Conservation (phyloP, 2,888 invertebrate genomes). For the Gastrophysa polygoni region DNA sequence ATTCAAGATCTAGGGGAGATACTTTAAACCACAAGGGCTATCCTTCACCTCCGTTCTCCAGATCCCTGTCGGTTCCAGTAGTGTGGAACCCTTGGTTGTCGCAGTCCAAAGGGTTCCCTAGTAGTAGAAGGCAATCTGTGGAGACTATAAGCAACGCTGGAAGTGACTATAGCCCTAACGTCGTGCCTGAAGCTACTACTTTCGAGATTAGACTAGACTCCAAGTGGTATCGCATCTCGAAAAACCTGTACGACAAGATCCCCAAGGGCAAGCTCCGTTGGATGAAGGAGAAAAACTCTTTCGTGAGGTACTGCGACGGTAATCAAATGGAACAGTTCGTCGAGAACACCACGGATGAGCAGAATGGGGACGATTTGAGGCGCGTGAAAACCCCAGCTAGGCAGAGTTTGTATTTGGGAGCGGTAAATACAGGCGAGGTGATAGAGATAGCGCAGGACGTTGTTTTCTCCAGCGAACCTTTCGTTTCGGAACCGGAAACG, state of each 20-base stretch:
- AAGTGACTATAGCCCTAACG: slow-evolving; percentile 24
- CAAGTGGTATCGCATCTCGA: slow-evolving; percentile 28
- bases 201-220: slow-evolving; percentile 24
- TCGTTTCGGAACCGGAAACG: slow-evolving; percentile 40
- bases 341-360: slow-evolving; percentile 23
- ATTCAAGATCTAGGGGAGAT: too few relatives aligned
- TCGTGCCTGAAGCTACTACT: slow-evolving; percentile 1
- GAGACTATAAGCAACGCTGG: slow-evolving; percentile 29
- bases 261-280: slow-evolving; percentile 45
- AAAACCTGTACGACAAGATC: slow-evolving; percentile 22
- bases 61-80: neutral
- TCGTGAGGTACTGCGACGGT: slow-evolving; percentile 44
- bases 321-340: slow-evolving; percentile 41
- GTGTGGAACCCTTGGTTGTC: slow-evolving; percentile 25
- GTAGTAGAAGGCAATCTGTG: slow-evolving; percentile 24
- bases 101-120: slow-evolving; percentile 14
- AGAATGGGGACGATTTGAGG: slow-evolving; percentile 15
- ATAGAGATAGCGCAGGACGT: slow-evolving; percentile 36
- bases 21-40: too few relatives aligned
- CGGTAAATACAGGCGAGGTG: slow-evolving; percentile 32
- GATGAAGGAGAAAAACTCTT: slow-evolving; percentile 37
- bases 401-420: slow-evolving; percentile 19
- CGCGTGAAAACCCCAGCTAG: slow-evolving; percentile 8
- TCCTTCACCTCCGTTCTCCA: too few relatives aligned
- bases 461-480: slow-evolving; percentile 38